Evolutionary conservation across 2,888 invertebrate genomes (phyloP).

Genomic region (Drosophila subquinaria): DNA sequence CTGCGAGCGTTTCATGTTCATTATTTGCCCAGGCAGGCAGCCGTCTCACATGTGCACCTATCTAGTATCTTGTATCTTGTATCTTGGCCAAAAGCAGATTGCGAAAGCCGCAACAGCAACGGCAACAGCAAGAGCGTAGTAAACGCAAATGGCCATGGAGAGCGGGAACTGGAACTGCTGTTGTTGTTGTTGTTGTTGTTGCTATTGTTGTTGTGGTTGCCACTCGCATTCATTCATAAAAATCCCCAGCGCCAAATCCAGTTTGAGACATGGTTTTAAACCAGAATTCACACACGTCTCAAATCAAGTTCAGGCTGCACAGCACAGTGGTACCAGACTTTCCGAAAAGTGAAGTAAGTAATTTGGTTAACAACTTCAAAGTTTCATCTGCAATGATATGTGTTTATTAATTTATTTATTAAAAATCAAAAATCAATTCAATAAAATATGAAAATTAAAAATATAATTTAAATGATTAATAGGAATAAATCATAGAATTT

Average conservation of each 20-base stretch:
- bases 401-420: no score
- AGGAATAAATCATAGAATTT: no score
- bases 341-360: neutral
- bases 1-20: constrained; percentile 66
- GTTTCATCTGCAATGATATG: constrained; percentile 2
- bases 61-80: constrained; percentile 56
- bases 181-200: constrained; percentile 40
- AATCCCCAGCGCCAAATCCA: constrained; percentile 81
- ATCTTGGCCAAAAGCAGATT: constrained; percentile 67
- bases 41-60: constrained; percentile 56
- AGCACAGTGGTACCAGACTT: constrained; percentile 49
- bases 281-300: constrained; percentile 73
- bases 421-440: no score
- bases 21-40: constrained; percentile 65
- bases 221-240: constrained; percentile 80
- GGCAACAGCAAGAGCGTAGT: constrained; percentile 53
- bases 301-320: constrained; percentile 58
- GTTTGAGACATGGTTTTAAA: constrained; percentile 72
- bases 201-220: constrained; percentile 44
- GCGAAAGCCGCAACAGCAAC: constrained; percentile 65
- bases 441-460: no score
- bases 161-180: constrained; percentile 48
- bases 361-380: neutral
- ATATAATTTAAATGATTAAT: no score
- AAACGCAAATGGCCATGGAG: constrained; percentile 75